Conservation (phyloP, 2,888 invertebrate species). For the Ophion ellenae region DNA sequence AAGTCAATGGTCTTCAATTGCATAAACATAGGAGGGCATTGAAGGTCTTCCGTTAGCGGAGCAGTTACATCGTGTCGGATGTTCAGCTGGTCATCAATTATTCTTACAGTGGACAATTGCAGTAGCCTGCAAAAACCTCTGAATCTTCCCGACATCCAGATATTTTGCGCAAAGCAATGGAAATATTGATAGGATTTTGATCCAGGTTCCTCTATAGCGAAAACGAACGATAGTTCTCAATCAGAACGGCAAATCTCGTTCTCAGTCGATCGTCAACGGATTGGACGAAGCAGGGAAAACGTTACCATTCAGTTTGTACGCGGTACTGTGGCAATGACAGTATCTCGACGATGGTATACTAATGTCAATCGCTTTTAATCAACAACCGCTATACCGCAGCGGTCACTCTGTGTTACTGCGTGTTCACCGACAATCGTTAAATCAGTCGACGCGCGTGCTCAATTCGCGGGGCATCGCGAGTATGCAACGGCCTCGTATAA, state of each 20-base stretch:
- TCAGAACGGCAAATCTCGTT: not conserved
- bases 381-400: conserved; percentile 11
- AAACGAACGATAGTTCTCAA: not conserved
- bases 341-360: conserved; percentile 9
- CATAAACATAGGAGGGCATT: not conserved
- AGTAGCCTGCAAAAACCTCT: not conserved
- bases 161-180: not conserved
- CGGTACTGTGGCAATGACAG: conserved; percentile 19
- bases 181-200: not conserved
- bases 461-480: conserved; percentile 40
- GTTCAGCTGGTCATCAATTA: not conserved
- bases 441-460: conserved; percentile 32
- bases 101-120: not conserved
- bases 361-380: conserved; percentile 43
- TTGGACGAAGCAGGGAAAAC: not conserved
- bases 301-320: not conserved
- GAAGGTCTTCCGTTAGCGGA: not conserved
- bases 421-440: conserved; percentile 47
- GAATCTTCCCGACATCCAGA: not conserved
- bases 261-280: not conserved
- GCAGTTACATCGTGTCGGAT: not conserved
- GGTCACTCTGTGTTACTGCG: not conserved
- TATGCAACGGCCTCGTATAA: conserved; percentile 34
- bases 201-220: not conserved
- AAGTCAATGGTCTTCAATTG: not conserved